These are phyloP conservation scores for Drosophila stalkeri DNA, from an alignment of 2,888 invertebrate species.

Conservation along the genomic window DNA sequence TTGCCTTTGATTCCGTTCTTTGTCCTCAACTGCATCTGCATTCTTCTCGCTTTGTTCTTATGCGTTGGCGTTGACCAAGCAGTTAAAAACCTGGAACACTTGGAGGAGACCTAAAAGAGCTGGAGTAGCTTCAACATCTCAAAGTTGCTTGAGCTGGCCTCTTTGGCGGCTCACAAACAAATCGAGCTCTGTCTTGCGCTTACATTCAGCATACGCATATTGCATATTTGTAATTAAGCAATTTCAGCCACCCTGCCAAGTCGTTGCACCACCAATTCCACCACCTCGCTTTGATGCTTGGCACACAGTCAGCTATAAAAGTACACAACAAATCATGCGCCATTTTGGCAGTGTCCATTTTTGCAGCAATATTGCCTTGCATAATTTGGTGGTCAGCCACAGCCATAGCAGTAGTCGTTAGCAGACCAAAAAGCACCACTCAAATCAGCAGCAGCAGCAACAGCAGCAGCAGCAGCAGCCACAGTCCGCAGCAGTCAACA, in stretches of 20 bases:
- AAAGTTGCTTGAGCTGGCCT: background rate
- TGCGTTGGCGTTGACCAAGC: conserved; percentile 67
- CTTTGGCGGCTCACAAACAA: conserved; percentile 54
- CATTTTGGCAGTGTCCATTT: conserved; percentile 72
- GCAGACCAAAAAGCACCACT: conserved; percentile 33
- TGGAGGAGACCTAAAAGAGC: background rate
- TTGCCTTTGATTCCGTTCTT: conserved; percentile 57
- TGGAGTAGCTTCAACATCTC: background rate
- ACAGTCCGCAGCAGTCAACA: conserved; percentile 9
- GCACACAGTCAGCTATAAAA: conserved; percentile 61
- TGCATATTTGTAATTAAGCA: conserved; percentile 72
- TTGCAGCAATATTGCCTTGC: conserved; percentile 63
- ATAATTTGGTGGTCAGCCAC: conserved; percentile 67
- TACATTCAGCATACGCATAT: conserved; percentile 20
- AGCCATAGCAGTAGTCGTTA: conserved; percentile 58
- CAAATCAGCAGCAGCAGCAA: conserved; percentile 2
- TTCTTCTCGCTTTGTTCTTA: conserved; percentile 70
- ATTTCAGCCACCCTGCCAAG: conserved; percentile 40
- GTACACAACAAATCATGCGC: conserved; percentile 78
- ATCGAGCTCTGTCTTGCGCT: conserved; percentile 33
- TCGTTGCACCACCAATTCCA: background rate
- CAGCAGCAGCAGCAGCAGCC: conserved; percentile 12
- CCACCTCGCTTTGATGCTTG: background rate
- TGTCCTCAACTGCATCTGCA: conserved; percentile 61
- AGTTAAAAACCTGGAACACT: background rate